These are phyloP conservation scores for Drosophila nigricruria DNA, from an alignment of 2,888 invertebrate genomes.

Conservation along the genomic window DNA sequence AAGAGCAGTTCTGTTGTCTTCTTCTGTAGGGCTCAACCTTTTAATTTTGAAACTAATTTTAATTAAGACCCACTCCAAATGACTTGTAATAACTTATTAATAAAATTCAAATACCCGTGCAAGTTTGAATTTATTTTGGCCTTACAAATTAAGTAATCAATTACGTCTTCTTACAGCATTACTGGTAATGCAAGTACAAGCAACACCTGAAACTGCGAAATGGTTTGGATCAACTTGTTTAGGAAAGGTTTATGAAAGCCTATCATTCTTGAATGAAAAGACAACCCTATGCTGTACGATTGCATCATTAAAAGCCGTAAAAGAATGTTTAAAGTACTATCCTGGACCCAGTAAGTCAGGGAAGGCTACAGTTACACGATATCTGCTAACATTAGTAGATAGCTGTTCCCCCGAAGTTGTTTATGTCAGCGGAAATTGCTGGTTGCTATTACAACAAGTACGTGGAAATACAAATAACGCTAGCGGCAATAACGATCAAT, in stretches of 20 bases:
- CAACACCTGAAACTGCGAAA: conserved; percentile 38
- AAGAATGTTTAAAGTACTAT: conserved; percentile 52
- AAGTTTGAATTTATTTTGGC: neutral
- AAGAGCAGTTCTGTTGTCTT: neutral
- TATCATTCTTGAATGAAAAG: conserved; percentile 20
- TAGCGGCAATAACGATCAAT: conserved; percentile 28
- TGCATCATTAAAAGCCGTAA: conserved; percentile 36
- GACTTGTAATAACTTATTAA: too few species aligned
- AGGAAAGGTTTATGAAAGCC: conserved; percentile 41
- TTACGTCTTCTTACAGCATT: conserved; percentile 30
- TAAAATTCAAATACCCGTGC: too few species aligned
- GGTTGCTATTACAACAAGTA: conserved; percentile 60
- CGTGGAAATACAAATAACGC: conserved; percentile 14
- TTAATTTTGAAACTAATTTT: neutral
- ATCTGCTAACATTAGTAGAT: conserved; percentile 47
- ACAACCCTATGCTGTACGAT: conserved; percentile 7
- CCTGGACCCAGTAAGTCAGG: conserved; percentile 56
- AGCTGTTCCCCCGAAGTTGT: conserved; percentile 46
- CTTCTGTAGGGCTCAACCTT: too few species aligned
- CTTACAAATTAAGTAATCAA: neutral
- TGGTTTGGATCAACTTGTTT: conserved; percentile 44
- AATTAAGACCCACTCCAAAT: neutral
- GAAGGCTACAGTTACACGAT: conserved; percentile 22
- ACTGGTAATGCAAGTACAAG: conserved; percentile 50
- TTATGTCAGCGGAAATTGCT: conserved; percentile 51